phyloP scores from a whole-genome alignment of 2,797 vertebrate genomes.

The Chiroxiphia lanceolata region DNA sequence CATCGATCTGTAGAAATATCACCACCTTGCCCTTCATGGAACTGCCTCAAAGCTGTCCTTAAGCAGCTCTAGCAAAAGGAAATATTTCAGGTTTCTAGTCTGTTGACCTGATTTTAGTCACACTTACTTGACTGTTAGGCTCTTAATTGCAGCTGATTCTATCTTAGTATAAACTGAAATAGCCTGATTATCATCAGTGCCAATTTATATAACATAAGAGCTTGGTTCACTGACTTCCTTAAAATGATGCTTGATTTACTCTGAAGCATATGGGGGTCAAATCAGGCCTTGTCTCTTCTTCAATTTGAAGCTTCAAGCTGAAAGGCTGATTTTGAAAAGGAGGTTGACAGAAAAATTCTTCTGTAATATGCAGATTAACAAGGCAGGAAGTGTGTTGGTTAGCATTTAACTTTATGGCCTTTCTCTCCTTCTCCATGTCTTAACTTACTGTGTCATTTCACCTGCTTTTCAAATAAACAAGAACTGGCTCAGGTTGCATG shows the following conservation, averaged over 20 bases:
- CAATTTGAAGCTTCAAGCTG: background rate
- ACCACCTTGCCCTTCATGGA: background rate
- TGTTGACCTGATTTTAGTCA: background rate
- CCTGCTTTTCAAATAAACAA: background rate
- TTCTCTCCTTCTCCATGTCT: background rate
- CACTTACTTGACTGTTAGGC: background rate
- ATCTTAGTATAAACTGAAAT: background rate
- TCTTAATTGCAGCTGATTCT: slow-evolving; percentile 1
- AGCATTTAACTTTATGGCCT: background rate
- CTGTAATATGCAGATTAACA: background rate
- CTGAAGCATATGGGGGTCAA: background rate
- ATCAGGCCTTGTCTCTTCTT: background rate
- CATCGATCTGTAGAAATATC: background rate
- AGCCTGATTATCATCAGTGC: background rate
- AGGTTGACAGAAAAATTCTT: background rate
- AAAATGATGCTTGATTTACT: background rate
- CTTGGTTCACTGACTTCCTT: background rate
- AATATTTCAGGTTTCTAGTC: background rate
- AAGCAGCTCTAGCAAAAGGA: background rate
- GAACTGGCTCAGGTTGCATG: background rate
- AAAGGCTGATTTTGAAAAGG: background rate
- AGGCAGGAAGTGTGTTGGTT: background rate
- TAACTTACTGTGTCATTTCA: background rate
- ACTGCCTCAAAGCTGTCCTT: background rate
- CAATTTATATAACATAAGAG: background rate